These are phyloP conservation scores for Symphodus melops DNA, from an alignment of 2,113 vertebrate genomes.

Conservation along the genomic window DNA sequence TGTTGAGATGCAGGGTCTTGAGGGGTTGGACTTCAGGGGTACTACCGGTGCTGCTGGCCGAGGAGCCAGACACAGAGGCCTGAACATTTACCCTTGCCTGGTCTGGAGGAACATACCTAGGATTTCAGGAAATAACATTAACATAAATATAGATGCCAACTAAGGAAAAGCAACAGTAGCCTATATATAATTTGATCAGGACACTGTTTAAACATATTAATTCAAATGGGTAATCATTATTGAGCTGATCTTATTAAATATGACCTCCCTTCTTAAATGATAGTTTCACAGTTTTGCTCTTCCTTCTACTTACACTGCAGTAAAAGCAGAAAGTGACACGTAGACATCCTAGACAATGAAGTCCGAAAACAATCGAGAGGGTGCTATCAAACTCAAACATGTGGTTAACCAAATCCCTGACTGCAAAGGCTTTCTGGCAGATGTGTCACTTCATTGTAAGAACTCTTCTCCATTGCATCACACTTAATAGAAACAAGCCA, in stretches of 20 bases:
- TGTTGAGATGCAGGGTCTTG: constrained; percentile 93
- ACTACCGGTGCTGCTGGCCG: constrained; percentile 94
- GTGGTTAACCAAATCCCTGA: constrained; percentile 46
- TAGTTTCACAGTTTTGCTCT: constrained; percentile 1
- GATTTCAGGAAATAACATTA: constrained; percentile 13
- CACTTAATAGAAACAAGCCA: constrained; percentile 1
- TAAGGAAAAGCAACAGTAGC: neutral
- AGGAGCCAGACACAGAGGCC: constrained; percentile 93
- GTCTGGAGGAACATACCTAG: constrained; percentile 96
- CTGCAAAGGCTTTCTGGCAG: constrained; percentile 28
- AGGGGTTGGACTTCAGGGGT: constrained; percentile 96
- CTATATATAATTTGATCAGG: neutral
- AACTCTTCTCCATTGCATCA: constrained; percentile 11
- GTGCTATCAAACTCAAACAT: constrained; percentile 35
- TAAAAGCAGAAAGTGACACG: constrained; percentile 21
- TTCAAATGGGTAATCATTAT: too few species aligned
- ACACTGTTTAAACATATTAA: neutral
- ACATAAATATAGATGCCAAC: neutral
- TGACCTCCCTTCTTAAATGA: neutral
- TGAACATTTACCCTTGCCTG: constrained; percentile 93
- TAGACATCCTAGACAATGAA: constrained; percentile 1
- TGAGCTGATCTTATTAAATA: neutral
- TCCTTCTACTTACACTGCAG: neutral
- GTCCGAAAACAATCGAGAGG: constrained; percentile 2
- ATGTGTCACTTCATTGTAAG: constrained; percentile 4